These are phyloP conservation scores for Zophobas atratus DNA, from an alignment of 1,140 invertebrate genomes.

Conservation along the genomic window DNA sequence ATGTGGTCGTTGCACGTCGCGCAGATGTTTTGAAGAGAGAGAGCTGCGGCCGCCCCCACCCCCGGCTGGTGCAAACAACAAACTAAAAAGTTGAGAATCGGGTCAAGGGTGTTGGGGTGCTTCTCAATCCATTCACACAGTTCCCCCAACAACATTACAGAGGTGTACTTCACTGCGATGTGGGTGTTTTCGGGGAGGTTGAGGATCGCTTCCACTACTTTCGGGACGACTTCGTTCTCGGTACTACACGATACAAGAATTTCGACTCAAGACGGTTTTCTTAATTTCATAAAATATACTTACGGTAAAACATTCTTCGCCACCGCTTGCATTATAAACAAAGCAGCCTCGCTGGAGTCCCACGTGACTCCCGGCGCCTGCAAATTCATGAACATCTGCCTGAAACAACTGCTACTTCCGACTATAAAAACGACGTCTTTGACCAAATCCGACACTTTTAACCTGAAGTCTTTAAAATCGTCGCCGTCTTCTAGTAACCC, in stretches of 20 bases:
- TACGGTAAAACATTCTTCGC: conserved; percentile 97
- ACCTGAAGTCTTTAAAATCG: conserved; percentile 90
- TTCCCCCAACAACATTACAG: conserved; percentile 91
- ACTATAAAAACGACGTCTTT: conserved; percentile 99
- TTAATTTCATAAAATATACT: conserved; percentile 68
- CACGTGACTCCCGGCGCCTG: conserved; percentile 82
- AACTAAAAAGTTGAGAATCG: conserved; percentile 86
- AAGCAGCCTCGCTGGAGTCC: conserved; percentile 94
- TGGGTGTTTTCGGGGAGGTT: conserved; percentile 89
- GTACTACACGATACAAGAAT: conserved; percentile 75
- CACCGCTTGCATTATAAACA: conserved; percentile 96
- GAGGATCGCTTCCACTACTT: conserved; percentile 93
- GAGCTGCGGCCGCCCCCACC: conserved; percentile 84
- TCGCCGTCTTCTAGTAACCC: conserved; percentile 91
- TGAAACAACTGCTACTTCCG: conserved; percentile 92
- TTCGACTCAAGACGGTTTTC: no score
- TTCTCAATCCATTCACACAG: conserved; percentile 96
- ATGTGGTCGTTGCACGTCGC: conserved; percentile 85
- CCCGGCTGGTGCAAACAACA: conserved; percentile 80
- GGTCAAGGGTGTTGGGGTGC: conserved; percentile 86
- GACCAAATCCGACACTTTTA: conserved; percentile 92
- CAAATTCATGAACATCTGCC: conserved; percentile 88
- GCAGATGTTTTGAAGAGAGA: conserved; percentile 83
- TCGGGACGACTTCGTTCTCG: conserved; percentile 92
- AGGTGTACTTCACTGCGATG: conserved; percentile 90